Conservation (phyloP, 2,888 invertebrate species). For the Cryptosula pallasiana region DNA sequence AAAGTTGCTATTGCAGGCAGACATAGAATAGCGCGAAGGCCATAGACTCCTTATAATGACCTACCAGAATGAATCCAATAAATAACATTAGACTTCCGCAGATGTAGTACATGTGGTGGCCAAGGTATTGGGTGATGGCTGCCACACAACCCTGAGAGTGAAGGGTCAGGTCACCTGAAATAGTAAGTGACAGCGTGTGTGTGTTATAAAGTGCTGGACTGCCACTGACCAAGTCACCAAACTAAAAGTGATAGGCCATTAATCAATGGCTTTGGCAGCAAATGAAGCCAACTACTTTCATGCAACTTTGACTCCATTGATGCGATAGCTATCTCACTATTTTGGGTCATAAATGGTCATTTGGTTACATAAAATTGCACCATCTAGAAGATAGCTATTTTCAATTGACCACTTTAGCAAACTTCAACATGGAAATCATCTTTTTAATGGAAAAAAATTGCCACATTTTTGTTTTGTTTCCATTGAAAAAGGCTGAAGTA, state of each 20-base stretch:
- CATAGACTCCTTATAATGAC: not conserved
- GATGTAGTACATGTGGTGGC: constrained; percentile 16
- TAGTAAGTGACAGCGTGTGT: not conserved
- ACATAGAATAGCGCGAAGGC: too few species aligned
- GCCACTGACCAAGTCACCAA: too few species aligned
- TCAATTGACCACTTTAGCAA: too few species aligned
- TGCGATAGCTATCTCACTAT: not conserved
- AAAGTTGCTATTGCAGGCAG: too few species aligned
- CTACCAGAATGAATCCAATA: constrained; percentile 11
- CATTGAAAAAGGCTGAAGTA: too few species aligned
- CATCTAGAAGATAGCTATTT: not conserved
- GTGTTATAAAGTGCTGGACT: too few species aligned
- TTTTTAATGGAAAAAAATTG: too few species aligned
- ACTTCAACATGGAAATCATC: too few species aligned
- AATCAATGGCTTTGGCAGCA: too few species aligned
- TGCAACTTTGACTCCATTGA: not conserved
- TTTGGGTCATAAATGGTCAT: not conserved
- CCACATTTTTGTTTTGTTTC: too few species aligned
- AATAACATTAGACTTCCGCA: constrained; percentile 7
- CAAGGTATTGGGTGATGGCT: constrained; percentile 8
- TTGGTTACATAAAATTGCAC: not conserved
- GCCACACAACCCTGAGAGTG: constrained; percentile 12
- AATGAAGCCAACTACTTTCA: too few species aligned
- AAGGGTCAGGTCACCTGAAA: constrained; percentile 8
- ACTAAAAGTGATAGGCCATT: too few species aligned